Evolutionary conservation across 2,113 vertebrate genomes (phyloP).

Genomic region (Lates calcarifer): DNA sequence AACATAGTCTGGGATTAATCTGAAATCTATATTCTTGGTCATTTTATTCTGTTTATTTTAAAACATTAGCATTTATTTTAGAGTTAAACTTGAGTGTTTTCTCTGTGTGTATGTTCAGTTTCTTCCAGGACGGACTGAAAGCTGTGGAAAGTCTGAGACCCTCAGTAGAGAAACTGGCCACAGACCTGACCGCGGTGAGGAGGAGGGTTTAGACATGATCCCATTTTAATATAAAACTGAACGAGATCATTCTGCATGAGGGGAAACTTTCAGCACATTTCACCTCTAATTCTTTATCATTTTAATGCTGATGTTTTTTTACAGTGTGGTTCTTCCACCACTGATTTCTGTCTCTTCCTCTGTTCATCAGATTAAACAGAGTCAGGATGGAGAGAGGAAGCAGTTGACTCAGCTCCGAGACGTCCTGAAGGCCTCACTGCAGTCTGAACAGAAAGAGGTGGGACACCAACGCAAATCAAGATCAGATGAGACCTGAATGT

Average conservation of each 20-base stretch:
- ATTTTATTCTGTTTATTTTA: neutral
- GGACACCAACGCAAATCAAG: conserved; percentile 28
- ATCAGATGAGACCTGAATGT: too few species aligned
- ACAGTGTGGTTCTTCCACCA: too few species aligned
- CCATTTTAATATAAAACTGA: too few species aligned
- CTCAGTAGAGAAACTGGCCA: conserved; percentile 91
- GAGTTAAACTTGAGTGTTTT: too few species aligned
- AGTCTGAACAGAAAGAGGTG: conserved; percentile 96
- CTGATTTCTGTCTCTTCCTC: neutral
- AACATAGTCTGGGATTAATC: too few species aligned
- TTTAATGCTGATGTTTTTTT: too few species aligned
- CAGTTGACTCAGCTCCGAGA: conserved; percentile 93
- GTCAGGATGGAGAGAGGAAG: conserved; percentile 94
- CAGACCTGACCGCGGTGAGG: conserved; percentile 91
- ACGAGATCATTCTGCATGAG: too few species aligned
- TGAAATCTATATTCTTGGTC: neutral
- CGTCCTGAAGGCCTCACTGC: conserved; percentile 92
- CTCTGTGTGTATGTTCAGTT: conserved; percentile 81
- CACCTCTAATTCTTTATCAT: too few species aligned
- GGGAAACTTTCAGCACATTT: too few species aligned
- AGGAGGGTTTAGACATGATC: neutral
- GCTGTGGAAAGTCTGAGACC: conserved; percentile 94
- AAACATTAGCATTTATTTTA: too few species aligned
- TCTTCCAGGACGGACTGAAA: conserved; percentile 98
- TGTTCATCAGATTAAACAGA: conserved; percentile 84